Conservation (phyloP, 1,140 invertebrate genomes). For the Trachymyrmex cornetzi region DNA sequence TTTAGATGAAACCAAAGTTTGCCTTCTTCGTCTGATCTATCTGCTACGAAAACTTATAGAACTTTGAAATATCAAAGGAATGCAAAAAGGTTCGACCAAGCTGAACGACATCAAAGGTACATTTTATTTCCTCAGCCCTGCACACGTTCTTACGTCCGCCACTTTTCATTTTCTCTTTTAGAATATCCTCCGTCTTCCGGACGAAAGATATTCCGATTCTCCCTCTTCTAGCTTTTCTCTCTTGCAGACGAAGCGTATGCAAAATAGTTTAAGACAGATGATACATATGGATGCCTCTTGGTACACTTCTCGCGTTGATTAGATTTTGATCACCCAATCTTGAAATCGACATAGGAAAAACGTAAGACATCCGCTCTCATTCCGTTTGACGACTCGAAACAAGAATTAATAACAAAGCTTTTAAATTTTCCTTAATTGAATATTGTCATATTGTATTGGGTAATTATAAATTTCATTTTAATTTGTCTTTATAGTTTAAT, state of each 20-base stretch:
- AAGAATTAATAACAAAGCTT: background rate
- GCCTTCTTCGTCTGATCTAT: slow-evolving; percentile 11
- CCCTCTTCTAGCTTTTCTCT: background rate
- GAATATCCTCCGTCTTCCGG: slow-evolving; percentile 28
- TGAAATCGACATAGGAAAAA: slow-evolving; percentile 2
- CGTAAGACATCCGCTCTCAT: slow-evolving; percentile 12
- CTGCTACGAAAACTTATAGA: slow-evolving; percentile 12
- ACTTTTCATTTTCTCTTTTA: slow-evolving; percentile 40
- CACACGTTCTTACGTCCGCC: slow-evolving; percentile 24
- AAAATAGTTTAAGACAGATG: slow-evolving; percentile 47
- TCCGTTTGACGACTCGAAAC: background rate
- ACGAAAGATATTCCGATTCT: slow-evolving; percentile 34
- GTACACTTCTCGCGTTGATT: slow-evolving; percentile 39
- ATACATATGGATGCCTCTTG: slow-evolving; percentile 47
- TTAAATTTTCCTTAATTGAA: background rate
- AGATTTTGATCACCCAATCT: slow-evolving; percentile 46
- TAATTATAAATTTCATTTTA: background rate
- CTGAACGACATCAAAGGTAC: slow-evolving; percentile 57
- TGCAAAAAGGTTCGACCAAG: slow-evolving; percentile 41
- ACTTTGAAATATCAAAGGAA: slow-evolving; percentile 33
- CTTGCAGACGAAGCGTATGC: slow-evolving; percentile 15
- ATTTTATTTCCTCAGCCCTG: slow-evolving; percentile 40
- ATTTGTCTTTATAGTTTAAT: background rate
- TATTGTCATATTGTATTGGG: background rate
- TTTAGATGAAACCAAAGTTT: slow-evolving; percentile 28